Percentiles rank a stretch among this genome's conserved stretches.
Conservation (phyloP, 64 coral and sea anemone species). For the Dendronephthya gigantea region DNA sequence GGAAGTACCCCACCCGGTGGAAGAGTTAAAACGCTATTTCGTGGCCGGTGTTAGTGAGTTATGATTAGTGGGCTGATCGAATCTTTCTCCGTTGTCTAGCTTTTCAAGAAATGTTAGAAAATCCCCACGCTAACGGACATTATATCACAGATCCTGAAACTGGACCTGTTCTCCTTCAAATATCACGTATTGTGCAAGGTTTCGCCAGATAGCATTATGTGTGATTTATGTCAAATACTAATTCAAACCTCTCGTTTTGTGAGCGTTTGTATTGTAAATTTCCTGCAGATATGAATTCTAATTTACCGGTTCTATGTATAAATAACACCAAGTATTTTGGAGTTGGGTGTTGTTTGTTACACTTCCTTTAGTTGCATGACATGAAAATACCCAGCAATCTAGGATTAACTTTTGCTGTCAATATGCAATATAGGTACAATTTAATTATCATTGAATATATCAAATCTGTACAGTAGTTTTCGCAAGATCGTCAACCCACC, state of each 20-base stretch:
- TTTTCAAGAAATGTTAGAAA: conserved; percentile 99
- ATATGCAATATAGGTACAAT: no score
- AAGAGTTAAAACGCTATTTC: neutral
- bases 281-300: neutral
- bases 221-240: neutral
- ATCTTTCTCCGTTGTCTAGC: conserved; percentile 43
- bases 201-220: conserved; percentile 70
- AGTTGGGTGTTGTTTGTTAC: no score
- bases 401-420: no score
- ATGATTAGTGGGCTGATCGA: neutral
- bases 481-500: no score
- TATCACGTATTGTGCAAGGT: conserved; percentile 87
- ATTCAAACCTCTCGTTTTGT: neutral
- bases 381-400: no score
- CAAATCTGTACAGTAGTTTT: no score
- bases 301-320: neutral
- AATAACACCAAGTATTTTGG: neutral
- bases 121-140: conserved; percentile 51
- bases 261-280: neutral
- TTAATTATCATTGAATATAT: no score
- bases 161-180: conserved; percentile 84
- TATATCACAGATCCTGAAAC: conserved; percentile 98
- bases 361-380: no score
- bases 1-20: no score
- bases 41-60: neutral